Evolutionary conservation across 2,113 vertebrate species (phyloP).

Genomic region (Tychaedon coryphoeus): DNA sequence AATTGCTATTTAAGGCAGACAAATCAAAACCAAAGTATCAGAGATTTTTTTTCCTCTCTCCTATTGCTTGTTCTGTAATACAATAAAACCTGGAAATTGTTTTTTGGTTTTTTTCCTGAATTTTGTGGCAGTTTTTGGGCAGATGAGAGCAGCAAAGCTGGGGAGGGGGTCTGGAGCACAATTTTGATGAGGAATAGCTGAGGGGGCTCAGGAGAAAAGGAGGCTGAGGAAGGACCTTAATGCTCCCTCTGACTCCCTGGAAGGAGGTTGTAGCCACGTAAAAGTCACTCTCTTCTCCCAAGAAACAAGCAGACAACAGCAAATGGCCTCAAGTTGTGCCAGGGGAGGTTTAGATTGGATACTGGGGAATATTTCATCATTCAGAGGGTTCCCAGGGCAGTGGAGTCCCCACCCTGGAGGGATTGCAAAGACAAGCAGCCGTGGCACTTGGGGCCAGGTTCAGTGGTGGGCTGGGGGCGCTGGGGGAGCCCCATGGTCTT

Average conservation of each 20-base stretch:
- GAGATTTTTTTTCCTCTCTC: not conserved
- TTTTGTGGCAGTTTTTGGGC: not conserved
- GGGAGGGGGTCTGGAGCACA: not conserved
- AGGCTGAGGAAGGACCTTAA: not conserved
- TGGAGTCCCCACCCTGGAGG: not conserved
- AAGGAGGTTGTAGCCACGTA: not conserved
- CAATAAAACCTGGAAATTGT: not conserved
- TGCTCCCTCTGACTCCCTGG: not conserved
- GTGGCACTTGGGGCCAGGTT: not conserved
- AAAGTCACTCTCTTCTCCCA: not conserved
- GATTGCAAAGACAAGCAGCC: too few relatives aligned
- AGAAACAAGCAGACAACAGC: not conserved
- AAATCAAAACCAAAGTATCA: not conserved
- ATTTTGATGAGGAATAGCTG: not conserved
- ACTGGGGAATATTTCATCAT: not conserved
- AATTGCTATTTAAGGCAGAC: not conserved
- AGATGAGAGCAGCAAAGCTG: not conserved
- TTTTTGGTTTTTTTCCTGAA: not conserved
- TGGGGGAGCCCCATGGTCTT: not conserved
- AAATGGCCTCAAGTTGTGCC: not conserved
- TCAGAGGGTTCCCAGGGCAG: not conserved
- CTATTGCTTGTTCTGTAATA: too few relatives aligned
- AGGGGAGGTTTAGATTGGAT: too few relatives aligned
- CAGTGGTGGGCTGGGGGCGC: accelerated
- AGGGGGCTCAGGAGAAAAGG: not conserved